Base-by-base conservation (phyloP, 2,888 invertebrate species). In the Aspidiotus destructor region DNA sequence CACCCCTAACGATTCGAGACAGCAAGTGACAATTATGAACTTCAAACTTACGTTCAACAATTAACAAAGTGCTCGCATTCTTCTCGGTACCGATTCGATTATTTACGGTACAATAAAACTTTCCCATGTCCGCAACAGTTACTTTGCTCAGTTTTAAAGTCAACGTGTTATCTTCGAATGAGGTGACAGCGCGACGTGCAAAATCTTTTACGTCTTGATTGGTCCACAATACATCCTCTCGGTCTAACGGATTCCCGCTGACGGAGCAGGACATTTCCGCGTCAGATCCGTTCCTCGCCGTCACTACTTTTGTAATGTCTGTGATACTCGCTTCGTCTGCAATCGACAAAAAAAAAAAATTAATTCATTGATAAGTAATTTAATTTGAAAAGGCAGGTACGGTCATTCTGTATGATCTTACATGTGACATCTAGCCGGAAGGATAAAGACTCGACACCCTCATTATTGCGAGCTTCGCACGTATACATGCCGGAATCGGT, bases 351-450 rank as follows among this genome's bases (percentile, higher is more conserved):
- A n/a, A 58, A 58, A 42, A 41, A 61, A 17, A 16, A 17, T 48
- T 11, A 2, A 2, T 16, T 2, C 58, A 58, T 13, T 1, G 7
- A 52, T 13, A 1, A 52, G n/a, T n/a, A 5, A 3, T 1, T 28
- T 28, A 28, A 5, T 28, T 28, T 28, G 28, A 28, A 28, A 28
- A 28, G 1, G 28, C 28, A 28, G 28, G 5, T 28, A 28, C 28
- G 5, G 28, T 5, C n/a, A n/a, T n/a, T n/a, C n/a, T n/a, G n/a
- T n/a, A n/a, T n/a, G n/a, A n/a, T 40, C 68, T 88, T 80, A 92
- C 92, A 92, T 79, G 92, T 89, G 1, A 97, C 93, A 73, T 89
- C 87, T 53, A 97, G 81, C 65, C 87, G 87, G 69, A 96, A 83
- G 73, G 87, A 87, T 70, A 88, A 84, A 42, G 84, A 82, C 28